A percentile compares a stretch with the other conserved stretches of the same genome.
phyloP scores from a whole-genome alignment of 2,113 vertebrate genomes.

The Bubo bubo region DNA sequence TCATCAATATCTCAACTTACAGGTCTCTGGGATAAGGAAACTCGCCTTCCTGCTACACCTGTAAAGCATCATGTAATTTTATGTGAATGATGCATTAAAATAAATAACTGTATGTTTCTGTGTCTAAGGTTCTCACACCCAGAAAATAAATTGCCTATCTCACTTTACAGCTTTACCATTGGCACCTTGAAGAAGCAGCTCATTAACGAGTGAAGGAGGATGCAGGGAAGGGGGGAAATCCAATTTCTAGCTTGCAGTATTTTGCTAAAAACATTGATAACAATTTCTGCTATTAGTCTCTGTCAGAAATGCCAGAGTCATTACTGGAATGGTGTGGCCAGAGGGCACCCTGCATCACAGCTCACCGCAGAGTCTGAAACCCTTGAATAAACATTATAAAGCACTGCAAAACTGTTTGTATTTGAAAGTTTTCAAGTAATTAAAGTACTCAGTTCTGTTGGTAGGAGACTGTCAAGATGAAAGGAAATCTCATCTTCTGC shows the following conservation, averaged over 20 bases:
- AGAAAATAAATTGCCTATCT: conserved; percentile 47
- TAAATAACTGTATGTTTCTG: background rate
- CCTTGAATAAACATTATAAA: conserved; percentile 39
- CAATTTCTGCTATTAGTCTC: conserved; percentile 62
- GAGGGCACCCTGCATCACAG: conserved; percentile 35
- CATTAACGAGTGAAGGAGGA: conserved; percentile 30
- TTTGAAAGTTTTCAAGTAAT: background rate
- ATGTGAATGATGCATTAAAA: conserved; percentile 5
- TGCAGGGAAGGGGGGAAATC: background rate
- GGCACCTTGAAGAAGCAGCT: conserved; percentile 63
- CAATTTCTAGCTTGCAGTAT: conserved; percentile 64
- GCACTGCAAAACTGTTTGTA: background rate
- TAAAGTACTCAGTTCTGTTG: background rate
- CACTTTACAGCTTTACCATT: conserved; percentile 19
- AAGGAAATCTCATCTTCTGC: background rate
- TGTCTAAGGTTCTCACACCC: background rate
- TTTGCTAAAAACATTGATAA: conserved; percentile 55
- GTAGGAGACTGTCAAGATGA: background rate
- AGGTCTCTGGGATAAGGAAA: background rate
- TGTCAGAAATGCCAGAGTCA: conserved; percentile 38
- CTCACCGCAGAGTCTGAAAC: background rate
- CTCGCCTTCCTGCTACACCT: background rate
- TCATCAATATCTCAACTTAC: background rate
- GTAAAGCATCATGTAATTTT: conserved; percentile 27
- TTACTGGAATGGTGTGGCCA: conserved; percentile 38